phyloP scores from a whole-genome alignment of 2,113 vertebrate genomes.

The Nerophis lumbriciformis region DNA sequence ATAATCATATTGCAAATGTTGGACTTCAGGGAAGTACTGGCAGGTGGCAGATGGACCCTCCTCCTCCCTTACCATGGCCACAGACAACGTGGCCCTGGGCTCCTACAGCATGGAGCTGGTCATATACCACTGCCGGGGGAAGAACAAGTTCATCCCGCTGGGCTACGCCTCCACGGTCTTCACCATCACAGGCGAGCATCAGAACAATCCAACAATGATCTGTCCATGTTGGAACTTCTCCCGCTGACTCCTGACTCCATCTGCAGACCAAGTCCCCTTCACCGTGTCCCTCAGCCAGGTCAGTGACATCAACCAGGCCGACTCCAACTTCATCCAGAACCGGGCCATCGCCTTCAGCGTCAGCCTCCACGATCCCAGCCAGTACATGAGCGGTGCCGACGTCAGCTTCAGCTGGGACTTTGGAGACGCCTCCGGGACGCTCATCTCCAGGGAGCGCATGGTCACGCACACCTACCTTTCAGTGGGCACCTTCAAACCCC shows the following conservation, averaged over 20 bases:
- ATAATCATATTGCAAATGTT: neutral
- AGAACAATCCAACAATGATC: neutral
- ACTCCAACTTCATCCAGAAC: slow-evolving; percentile 83
- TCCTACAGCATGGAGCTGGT: slow-evolving; percentile 88
- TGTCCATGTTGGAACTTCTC: too few relatives aligned
- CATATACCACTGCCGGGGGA: slow-evolving; percentile 83
- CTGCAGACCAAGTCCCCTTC: slow-evolving; percentile 86
- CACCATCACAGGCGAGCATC: slow-evolving; percentile 78
- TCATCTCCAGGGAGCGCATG: slow-evolving; percentile 78
- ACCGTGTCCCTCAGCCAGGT: slow-evolving; percentile 78
- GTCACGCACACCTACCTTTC: slow-evolving; percentile 85
- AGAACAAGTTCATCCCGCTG: slow-evolving; percentile 82
- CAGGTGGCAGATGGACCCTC: slow-evolving; percentile 84
- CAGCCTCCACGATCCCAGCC: slow-evolving; percentile 86
- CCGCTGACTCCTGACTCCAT: neutral
- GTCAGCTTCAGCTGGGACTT: slow-evolving; percentile 93
- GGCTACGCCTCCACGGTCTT: slow-evolving; percentile 78
- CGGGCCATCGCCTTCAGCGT: slow-evolving; percentile 80
- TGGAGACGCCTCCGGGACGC: slow-evolving; percentile 83
- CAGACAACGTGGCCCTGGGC: slow-evolving; percentile 74
- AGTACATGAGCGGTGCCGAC: slow-evolving; percentile 79
- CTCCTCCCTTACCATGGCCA: slow-evolving; percentile 78
- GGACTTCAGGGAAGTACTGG: slow-evolving; percentile 81
- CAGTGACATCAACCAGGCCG: slow-evolving; percentile 64
- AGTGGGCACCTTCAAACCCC: slow-evolving; percentile 74